Base-by-base conservation (phyloP, 1,140 invertebrate species). In the Capitella teleta region DNA sequence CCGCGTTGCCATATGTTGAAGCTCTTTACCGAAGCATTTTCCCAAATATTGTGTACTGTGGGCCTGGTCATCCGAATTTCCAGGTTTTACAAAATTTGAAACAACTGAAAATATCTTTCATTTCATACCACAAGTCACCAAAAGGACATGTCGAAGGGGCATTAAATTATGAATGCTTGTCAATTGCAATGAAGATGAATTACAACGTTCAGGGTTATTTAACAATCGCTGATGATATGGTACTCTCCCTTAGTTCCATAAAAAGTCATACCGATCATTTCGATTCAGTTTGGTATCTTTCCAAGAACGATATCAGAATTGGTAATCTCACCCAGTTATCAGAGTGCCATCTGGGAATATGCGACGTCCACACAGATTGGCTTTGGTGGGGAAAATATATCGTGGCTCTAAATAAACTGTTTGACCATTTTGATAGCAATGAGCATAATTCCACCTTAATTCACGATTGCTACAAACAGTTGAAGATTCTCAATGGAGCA, bases 1-100 rank as follows among this genome's bases (percentile, higher is more conserved):
- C 65, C 30, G 45, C 61, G 16, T 63, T 69, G 25, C 66, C 66
- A 1, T 56, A 63, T 24, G 47, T 70, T 16, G 67, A 70, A 55
- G 57, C 62, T 6, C 36, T 67, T 3, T 69, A 67, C 46, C 45
- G 64, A 37, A 53, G 55, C 3, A 47, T 64, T 26, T 70, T 65
- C 44, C 59, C 58, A 2, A 66, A 68, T 50, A 67, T 67, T 23
- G 58, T 70, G 3, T 70, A 66, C 52, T 70, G 67, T 55, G 66
- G 67, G 10, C 52, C 59, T n/a, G 52, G 60, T 4, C 56, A 59
- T 18, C 59, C 61, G 12, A 64, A 63, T 51, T 40, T 60, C 26
- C 52, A 52, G 42, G 61, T 61, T 42, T 64, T 61, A 38, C 61
- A 63, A 42, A 37, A 51, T 21, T 53, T 57, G 4, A 58, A 62